Conservation (phyloP, 2,888 invertebrate genomes). For the Oxycera nigricornis region DNA sequence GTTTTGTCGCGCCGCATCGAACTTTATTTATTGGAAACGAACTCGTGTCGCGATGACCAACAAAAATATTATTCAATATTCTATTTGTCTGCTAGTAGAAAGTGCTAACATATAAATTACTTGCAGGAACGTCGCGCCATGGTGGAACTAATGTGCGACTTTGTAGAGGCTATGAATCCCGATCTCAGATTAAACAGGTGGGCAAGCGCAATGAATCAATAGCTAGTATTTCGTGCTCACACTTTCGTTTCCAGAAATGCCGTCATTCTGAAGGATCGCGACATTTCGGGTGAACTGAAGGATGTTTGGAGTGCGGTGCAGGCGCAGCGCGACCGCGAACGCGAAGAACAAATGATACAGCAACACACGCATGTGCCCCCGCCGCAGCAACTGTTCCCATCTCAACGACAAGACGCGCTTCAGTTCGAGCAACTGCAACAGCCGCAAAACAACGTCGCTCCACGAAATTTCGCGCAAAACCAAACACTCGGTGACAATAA, state of each 20-base stretch:
- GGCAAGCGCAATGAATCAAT: background rate
- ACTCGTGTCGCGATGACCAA: too few relatives aligned
- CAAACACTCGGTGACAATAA: constrained; percentile 44
- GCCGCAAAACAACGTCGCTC: background rate
- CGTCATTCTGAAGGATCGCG: constrained; percentile 71
- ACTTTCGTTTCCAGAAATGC: constrained; percentile 59
- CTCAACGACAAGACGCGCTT: constrained; percentile 50
- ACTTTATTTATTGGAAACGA: too few relatives aligned
- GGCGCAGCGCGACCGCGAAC: constrained; percentile 60
- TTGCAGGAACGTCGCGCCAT: constrained; percentile 71
- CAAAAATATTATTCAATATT: too few relatives aligned
- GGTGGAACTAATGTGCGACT: constrained; percentile 73
- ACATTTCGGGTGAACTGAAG: constrained; percentile 75
- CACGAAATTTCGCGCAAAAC: constrained; percentile 19
- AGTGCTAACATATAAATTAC: background rate
- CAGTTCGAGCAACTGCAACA: constrained; percentile 18
- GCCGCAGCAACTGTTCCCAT: constrained; percentile 51
- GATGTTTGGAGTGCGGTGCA: constrained; percentile 78
- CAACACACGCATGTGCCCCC: constrained; percentile 57
- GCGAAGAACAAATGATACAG: constrained; percentile 60
- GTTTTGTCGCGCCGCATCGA: too few relatives aligned
- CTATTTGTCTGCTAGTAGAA: too few relatives aligned
- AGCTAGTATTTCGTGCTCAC: background rate
- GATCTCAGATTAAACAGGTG: constrained; percentile 68
- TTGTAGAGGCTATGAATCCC: constrained; percentile 76